Percentiles rank a stretch among this genome's conserved stretches.
Conservation (phyloP, 2,113 vertebrate species). For the Craseonycteris thonglongyai region DNA sequence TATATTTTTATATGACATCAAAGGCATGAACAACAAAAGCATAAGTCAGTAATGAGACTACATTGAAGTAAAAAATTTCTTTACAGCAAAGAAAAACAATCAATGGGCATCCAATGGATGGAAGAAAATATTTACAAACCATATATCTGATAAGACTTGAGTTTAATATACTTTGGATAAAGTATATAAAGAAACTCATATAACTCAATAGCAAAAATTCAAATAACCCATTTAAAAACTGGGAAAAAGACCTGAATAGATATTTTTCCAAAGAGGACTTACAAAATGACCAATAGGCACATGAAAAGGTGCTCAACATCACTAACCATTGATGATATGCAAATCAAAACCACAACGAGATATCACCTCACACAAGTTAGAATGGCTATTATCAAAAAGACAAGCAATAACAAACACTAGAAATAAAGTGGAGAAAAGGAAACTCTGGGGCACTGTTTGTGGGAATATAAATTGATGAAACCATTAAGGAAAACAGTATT, state of each 20-base stretch:
- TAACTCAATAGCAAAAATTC: background rate
- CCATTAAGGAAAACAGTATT: background rate
- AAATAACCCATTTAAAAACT: background rate
- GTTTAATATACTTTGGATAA: background rate
- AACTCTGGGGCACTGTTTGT: background rate
- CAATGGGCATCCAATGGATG: background rate
- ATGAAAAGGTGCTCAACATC: background rate
- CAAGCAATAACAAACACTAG: background rate
- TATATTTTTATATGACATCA: background rate
- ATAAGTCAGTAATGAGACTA: background rate
- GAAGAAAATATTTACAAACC: background rate
- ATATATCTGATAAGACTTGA: background rate
- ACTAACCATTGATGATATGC: background rate
- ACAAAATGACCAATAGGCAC: background rate
- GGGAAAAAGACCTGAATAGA: background rate
- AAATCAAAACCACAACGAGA: background rate
- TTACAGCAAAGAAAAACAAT: background rate
- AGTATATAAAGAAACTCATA: background rate
- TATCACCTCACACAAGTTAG: background rate
- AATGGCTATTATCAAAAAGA: background rate
- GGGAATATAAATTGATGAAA: background rate
- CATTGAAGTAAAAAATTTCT: background rate
- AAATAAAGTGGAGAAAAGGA: background rate
- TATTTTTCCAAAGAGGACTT: background rate
- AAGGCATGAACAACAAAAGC: background rate